These are phyloP conservation scores for Cladorhizidae sp. DNA, from an alignment of 37 sponge, comb jelly and placozoan species.

Conservation along the genomic window DNA sequence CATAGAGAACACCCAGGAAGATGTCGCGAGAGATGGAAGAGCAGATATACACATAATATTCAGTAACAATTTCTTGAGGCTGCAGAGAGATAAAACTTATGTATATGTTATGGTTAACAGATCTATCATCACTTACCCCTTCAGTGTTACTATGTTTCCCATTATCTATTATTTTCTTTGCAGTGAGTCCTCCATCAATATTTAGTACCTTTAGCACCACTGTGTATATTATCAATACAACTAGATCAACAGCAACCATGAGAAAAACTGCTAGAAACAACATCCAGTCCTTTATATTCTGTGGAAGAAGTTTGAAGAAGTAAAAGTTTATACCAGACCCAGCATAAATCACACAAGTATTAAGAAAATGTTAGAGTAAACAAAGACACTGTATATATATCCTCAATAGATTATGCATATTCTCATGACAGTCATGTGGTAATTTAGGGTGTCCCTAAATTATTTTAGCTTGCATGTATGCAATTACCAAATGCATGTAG, in stretches of 20 bases:
- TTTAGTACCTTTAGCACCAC: not conserved
- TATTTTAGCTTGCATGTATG: too few species aligned
- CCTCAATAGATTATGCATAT: too few species aligned
- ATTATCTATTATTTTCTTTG: not conserved
- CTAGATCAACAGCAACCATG: constrained; percentile 37
- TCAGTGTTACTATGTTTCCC: not conserved
- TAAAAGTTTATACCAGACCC: too few species aligned
- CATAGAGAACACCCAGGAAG: constrained; percentile 46
- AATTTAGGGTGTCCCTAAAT: too few species aligned
- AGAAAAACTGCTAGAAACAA: constrained; percentile 20
- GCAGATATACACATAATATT: constrained; percentile 25
- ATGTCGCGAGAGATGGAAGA: constrained; percentile 8
- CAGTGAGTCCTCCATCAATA: constrained; percentile 6
- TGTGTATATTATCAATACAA: constrained; percentile 16
- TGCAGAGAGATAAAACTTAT: not conserved
- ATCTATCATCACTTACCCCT: constrained; percentile 15
- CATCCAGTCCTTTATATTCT: constrained; percentile 38
- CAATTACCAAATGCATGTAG: too few species aligned
- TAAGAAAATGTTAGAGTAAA: too few species aligned
- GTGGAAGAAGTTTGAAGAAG: too few species aligned
- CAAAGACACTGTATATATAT: too few species aligned
- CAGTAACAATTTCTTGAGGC: not conserved
- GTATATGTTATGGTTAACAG: not conserved
- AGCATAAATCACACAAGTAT: too few species aligned
- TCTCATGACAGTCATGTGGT: too few species aligned